phyloP scores from a whole-genome alignment of 2,888 invertebrate genomes.

The Stegana nigrithorax region DNA sequence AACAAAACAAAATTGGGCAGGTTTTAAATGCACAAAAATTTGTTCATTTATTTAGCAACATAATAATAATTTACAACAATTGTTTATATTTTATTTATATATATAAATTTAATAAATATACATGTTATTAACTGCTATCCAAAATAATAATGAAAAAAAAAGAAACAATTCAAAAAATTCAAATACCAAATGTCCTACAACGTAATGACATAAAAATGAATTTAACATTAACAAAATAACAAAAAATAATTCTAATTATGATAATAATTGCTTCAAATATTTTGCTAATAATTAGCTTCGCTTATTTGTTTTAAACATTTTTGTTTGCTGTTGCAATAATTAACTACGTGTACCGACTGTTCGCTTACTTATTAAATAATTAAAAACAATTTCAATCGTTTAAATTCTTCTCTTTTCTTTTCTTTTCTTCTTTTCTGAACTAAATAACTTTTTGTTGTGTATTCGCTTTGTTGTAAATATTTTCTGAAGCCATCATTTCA shows the following conservation, averaged over 20 bases:
- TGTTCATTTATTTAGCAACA: not conserved
- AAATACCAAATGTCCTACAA: too few relatives aligned
- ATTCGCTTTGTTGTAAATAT: conserved; percentile 35
- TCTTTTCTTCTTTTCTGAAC: conserved; percentile 32
- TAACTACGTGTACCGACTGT: not conserved
- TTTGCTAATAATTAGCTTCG: conserved; percentile 26
- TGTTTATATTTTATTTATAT: not conserved
- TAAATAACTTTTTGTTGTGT: conserved; percentile 32
- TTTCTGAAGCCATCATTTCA: conserved; percentile 38
- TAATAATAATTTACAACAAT: not conserved
- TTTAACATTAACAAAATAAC: not conserved
- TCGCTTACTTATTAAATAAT: conserved; percentile 12
- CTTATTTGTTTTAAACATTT: conserved; percentile 18
- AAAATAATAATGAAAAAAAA: not conserved
- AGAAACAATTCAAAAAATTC: not conserved
- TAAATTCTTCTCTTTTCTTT: conserved; percentile 44
- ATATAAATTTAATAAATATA: not conserved
- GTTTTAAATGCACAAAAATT: not conserved
- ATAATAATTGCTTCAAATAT: not conserved
- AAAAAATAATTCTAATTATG: too few relatives aligned
- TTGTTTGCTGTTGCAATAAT: not conserved
- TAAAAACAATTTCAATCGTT: conserved; percentile 44
- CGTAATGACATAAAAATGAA: not conserved
- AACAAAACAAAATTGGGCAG: too few relatives aligned
- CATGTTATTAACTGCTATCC: too few relatives aligned